Percentiles rank a stretch among this genome's conserved stretches.
These are phyloP conservation scores for Oncorhynchus mykiss DNA, from an alignment of 2,113 vertebrate species.

Conservation along the genomic window DNA sequence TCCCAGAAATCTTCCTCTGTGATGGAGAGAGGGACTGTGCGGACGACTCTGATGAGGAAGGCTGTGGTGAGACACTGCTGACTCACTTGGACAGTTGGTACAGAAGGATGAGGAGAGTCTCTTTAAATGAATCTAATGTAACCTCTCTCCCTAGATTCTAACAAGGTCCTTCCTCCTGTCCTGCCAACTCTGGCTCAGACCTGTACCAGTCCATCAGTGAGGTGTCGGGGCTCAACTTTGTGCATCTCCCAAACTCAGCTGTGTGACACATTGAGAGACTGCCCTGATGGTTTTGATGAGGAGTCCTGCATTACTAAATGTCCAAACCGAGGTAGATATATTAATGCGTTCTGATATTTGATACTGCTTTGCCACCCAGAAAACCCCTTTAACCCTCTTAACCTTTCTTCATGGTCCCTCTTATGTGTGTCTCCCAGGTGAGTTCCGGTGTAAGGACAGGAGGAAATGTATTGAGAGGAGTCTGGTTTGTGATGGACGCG, in stretches of 20 bases:
- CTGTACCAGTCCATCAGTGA: conserved; percentile 69
- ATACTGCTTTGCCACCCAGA: not conserved
- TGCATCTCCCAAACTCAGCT: conserved; percentile 74
- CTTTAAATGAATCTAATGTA: not conserved
- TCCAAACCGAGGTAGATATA: conserved; percentile 63
- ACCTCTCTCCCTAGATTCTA: not conserved
- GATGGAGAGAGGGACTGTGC: conserved; percentile 83
- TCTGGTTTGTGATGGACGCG: conserved; percentile 77
- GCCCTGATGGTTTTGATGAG: conserved; percentile 83
- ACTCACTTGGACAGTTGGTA: not conserved
- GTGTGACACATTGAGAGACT: conserved; percentile 81
- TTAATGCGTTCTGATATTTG: not conserved
- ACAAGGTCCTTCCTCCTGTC: not conserved
- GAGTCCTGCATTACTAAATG: conserved; percentile 71
- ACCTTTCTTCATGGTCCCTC: not conserved
- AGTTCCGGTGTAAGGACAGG: conserved; percentile 70
- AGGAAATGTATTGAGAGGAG: conserved; percentile 60
- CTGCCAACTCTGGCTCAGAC: not conserved
- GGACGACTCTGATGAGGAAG: conserved; percentile 78
- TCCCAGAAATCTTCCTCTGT: conserved; percentile 82
- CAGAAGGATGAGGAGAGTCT: no score
- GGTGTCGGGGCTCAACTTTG: conserved; percentile 68
- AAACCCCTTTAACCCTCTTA: no score
- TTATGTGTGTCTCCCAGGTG: not conserved
- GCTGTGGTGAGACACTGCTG: conserved; percentile 69